These are phyloP conservation scores for Morone saxatilis DNA, from an alignment of 2,113 vertebrate genomes.

Conservation along the genomic window DNA sequence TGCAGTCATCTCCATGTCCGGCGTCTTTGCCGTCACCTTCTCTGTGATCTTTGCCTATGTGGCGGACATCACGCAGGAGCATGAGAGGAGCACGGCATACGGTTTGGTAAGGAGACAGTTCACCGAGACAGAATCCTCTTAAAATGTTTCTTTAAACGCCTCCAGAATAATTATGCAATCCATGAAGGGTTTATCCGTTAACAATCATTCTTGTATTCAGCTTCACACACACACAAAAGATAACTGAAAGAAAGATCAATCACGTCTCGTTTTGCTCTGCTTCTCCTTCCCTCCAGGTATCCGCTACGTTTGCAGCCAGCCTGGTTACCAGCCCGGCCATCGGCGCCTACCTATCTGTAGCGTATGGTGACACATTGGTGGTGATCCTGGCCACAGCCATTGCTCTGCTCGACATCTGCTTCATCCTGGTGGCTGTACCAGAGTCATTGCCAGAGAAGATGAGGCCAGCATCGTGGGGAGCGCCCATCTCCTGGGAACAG, in stretches of 20 bases:
- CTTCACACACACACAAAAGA: neutral
- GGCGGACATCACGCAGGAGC: constrained; percentile 93
- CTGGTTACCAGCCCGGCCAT: constrained; percentile 94
- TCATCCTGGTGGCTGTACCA: constrained; percentile 92
- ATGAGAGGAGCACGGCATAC: constrained; percentile 93
- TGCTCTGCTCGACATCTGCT: constrained; percentile 92
- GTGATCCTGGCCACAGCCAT: constrained; percentile 91
- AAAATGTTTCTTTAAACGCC: neutral
- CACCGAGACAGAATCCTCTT: neutral
- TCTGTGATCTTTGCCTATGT: constrained; percentile 94
- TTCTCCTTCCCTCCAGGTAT: constrained; percentile 84
- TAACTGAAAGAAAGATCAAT: neutral
- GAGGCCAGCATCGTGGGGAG: constrained; percentile 93
- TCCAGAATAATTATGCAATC: neutral
- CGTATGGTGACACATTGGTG: constrained; percentile 91
- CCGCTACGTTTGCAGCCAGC: constrained; percentile 92
- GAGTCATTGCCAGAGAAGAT: constrained; percentile 94
- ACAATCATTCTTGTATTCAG: neutral
- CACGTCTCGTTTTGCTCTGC: neutral
- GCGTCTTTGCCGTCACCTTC: constrained; percentile 94
- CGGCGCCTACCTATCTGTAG: constrained; percentile 89
- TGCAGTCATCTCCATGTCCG: constrained; percentile 95
- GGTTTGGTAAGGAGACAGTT: constrained; percentile 87
- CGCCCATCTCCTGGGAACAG: constrained; percentile 94
- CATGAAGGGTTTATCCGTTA: neutral